Evolutionary conservation across 1,140 invertebrate species (phyloP).

Genomic region (Achroia grisella): DNA sequence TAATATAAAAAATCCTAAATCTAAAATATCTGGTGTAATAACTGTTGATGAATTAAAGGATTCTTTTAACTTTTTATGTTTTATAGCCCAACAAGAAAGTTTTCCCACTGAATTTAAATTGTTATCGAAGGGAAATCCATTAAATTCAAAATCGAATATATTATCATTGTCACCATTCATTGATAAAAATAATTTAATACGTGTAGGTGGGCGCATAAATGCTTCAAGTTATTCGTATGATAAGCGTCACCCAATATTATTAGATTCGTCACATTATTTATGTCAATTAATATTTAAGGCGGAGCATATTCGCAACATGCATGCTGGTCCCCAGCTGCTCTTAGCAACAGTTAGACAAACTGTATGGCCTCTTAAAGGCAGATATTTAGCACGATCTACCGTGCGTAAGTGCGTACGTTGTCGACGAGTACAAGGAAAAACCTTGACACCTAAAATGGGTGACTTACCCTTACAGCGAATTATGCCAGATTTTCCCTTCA

Average conservation of each 20-base stretch:
- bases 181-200: constrained; percentile 17
- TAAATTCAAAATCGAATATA: constrained; percentile 2
- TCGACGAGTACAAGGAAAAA: neutral
- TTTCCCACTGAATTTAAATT: constrained; percentile 1
- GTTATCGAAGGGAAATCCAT: neutral
- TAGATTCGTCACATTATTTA: constrained; percentile 32
- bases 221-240: constrained; percentile 25
- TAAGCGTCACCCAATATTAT: constrained; percentile 50
- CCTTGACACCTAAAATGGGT: neutral
- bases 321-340: too few species aligned
- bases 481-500: neutral
- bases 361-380: constrained; percentile 29
- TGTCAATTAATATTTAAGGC: constrained; percentile 33
- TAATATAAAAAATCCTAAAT: too few species aligned
- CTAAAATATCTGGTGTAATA: constrained; percentile 4
- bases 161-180: constrained; percentile 8
- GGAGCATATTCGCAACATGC: constrained; percentile 24
- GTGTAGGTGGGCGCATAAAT: constrained; percentile 35
- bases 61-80: neutral
- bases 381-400: constrained; percentile 12
- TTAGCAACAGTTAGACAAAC: constrained; percentile 16
- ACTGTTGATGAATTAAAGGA: neutral
- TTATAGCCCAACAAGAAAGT: neutral
- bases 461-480: neutral
- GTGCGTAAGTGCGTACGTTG: constrained; percentile 2